These are phyloP conservation scores for Rana temporaria DNA, from an alignment of 2,113 vertebrate species.

Conservation along the genomic window DNA sequence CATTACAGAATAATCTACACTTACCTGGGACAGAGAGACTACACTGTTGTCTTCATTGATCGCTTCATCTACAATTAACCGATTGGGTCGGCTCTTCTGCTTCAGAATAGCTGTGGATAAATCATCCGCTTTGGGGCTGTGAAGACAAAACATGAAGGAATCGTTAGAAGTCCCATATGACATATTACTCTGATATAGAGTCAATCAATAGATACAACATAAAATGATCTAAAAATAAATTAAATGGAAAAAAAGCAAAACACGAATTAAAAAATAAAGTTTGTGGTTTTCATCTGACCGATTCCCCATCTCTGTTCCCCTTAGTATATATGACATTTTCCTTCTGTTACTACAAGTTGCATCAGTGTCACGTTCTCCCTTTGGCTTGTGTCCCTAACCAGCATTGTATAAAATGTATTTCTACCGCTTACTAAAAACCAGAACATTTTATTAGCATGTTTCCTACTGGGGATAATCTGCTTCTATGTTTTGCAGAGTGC, in stretches of 20 bases:
- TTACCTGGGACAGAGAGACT: constrained; percentile 96
- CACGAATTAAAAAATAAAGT: too few relatives aligned
- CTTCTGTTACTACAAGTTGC: neutral
- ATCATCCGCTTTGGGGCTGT: constrained; percentile 94
- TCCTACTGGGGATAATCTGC: too few relatives aligned
- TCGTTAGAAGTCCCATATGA: neutral
- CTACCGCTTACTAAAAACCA: too few relatives aligned
- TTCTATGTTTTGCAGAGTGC: too few relatives aligned
- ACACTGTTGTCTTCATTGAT: constrained; percentile 99
- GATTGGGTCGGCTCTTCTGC: constrained; percentile 97
- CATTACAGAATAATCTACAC: neutral
- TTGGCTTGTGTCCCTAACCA: too few relatives aligned
- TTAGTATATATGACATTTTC: neutral
- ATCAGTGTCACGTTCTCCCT: neutral
- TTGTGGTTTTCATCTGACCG: too few relatives aligned
- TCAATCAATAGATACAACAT: neutral
- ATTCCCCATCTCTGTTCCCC: too few relatives aligned
- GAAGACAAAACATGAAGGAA: constrained; percentile 21
- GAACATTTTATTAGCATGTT: too few relatives aligned
- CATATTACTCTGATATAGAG: too few relatives aligned
- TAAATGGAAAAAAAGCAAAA: too few relatives aligned
- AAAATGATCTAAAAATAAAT: too few relatives aligned
- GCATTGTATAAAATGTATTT: too few relatives aligned
- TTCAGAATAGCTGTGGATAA: constrained; percentile 97
- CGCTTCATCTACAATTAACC: constrained; percentile 97